Percentiles rank a stretch among this genome's conserved stretches.
These are phyloP conservation scores for Nycteola revayana DNA, from an alignment of 2,888 invertebrate genomes.

Conservation along the genomic window DNA sequence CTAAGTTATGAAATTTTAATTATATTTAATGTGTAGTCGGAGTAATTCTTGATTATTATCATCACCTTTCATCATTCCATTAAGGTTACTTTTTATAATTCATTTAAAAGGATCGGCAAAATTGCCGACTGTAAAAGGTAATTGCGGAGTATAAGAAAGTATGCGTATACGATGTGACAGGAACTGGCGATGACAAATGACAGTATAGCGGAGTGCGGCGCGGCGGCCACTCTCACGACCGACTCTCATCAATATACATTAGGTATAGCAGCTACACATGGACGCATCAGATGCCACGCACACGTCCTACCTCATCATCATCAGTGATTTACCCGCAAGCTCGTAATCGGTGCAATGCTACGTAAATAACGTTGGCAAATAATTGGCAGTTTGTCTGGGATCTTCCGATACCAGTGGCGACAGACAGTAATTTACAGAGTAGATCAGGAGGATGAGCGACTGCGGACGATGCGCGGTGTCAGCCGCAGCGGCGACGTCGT, in stretches of 20 bases:
- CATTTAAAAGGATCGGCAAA: conserved; percentile 58
- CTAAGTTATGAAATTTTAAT: no score
- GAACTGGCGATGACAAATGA: conserved; percentile 76
- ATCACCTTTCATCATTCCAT: conserved; percentile 55
- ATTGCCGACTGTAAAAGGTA: conserved; percentile 67
- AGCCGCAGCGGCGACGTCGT: conserved; percentile 42
- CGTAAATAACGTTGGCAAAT: conserved; percentile 35
- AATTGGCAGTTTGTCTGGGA: conserved; percentile 36
- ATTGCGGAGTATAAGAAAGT: conserved; percentile 72
- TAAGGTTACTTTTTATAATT: conserved; percentile 34
- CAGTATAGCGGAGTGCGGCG: conserved; percentile 37
- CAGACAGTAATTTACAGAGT: conserved; percentile 35
- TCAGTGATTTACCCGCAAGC: conserved; percentile 23
- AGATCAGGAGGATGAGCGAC: conserved; percentile 12
- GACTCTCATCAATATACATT: conserved; percentile 65
- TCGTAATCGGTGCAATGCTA: conserved; percentile 36
- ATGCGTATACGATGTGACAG: conserved; percentile 66
- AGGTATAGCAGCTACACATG: conserved; percentile 38
- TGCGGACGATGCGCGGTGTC: conserved; percentile 19
- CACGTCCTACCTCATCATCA: conserved; percentile 30
- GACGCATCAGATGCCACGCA: conserved; percentile 22
- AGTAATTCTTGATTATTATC: conserved; percentile 44
- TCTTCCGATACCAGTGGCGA: conserved; percentile 28
- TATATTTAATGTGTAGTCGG: no score
- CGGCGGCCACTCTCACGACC: conserved; percentile 63